Evolutionary conservation across 2,113 vertebrate species (phyloP).

Genomic region (Hiodon tergisus): DNA sequence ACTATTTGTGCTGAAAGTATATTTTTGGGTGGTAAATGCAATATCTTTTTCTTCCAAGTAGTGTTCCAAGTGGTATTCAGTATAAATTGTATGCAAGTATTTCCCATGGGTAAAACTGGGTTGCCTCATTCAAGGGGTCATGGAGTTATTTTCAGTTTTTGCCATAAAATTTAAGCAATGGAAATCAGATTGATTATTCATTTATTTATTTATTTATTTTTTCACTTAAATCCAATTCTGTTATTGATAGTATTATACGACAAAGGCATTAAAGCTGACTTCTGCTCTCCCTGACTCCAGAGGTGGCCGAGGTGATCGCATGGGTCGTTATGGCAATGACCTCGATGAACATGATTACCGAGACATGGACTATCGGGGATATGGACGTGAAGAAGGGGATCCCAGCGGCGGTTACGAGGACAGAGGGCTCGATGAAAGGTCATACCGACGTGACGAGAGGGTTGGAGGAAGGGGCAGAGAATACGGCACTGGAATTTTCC

Average conservation of each 20-base stretch:
- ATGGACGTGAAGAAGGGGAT: conserved; percentile 56
- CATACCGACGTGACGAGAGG: conserved; percentile 38
- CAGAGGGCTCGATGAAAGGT: conserved; percentile 51
- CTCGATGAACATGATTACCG: conserved; percentile 72
- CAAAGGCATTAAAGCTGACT: not conserved
- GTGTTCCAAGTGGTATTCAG: no score
- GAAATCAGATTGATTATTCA: not conserved
- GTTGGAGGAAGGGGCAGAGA: conserved; percentile 29
- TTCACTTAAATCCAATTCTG: not conserved
- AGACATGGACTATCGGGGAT: conserved; percentile 77
- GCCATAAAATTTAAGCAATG: not conserved
- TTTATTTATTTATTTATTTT: not conserved
- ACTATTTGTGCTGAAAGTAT: no score
- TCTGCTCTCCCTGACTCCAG: conserved; percentile 40
- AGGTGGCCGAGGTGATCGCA: conserved; percentile 75
- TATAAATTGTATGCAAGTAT: no score
- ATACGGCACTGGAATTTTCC: conserved; percentile 39
- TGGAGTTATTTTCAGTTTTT: no score
- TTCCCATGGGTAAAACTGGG: no score
- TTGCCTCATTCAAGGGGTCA: no score
- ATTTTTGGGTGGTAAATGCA: no score
- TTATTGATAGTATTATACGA: not conserved
- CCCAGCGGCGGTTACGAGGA: conserved; percentile 42
- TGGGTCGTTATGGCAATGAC: conserved; percentile 72
- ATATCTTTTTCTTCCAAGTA: no score